Evolutionary conservation across 2,113 vertebrate genomes (phyloP).

Genomic region (Pterocles burchelli): DNA sequence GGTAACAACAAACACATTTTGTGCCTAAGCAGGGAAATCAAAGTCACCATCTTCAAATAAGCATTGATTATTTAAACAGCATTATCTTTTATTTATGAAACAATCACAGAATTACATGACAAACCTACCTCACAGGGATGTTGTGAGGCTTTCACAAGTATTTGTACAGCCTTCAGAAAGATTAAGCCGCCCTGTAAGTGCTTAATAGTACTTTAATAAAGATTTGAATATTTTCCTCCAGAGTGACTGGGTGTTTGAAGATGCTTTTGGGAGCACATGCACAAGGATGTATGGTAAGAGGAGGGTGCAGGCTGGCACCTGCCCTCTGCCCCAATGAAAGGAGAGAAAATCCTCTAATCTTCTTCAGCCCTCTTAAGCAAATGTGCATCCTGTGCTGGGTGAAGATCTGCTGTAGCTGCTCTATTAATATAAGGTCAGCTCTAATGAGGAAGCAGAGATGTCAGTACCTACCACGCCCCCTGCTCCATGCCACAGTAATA

Average conservation of each 20-base stretch:
- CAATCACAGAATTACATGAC: background rate
- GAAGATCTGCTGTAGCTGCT: background rate
- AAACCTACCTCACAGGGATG: slow-evolving; percentile 24
- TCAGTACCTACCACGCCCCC: background rate
- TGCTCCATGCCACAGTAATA: background rate
- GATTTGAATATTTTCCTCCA: background rate
- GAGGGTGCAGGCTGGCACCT: background rate
- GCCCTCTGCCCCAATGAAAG: background rate
- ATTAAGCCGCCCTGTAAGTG: background rate
- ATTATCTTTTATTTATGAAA: background rate
- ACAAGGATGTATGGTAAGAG: background rate
- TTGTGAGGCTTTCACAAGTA: background rate
- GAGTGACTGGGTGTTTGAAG: background rate
- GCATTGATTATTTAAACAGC: background rate
- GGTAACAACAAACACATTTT: background rate
- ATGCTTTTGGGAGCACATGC: background rate
- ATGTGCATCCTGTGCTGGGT: background rate
- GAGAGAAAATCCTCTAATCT: background rate
- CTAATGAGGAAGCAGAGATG: background rate
- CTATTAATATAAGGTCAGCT: background rate
- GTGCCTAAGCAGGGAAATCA: background rate
- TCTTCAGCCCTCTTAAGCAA: background rate
- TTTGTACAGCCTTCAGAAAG: background rate
- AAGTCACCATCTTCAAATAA: background rate
- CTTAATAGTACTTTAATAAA: slow-evolving; percentile 41